Evolutionary conservation across 1,140 invertebrate species (phyloP).

Genomic region (Neuroterus valhalla): DNA sequence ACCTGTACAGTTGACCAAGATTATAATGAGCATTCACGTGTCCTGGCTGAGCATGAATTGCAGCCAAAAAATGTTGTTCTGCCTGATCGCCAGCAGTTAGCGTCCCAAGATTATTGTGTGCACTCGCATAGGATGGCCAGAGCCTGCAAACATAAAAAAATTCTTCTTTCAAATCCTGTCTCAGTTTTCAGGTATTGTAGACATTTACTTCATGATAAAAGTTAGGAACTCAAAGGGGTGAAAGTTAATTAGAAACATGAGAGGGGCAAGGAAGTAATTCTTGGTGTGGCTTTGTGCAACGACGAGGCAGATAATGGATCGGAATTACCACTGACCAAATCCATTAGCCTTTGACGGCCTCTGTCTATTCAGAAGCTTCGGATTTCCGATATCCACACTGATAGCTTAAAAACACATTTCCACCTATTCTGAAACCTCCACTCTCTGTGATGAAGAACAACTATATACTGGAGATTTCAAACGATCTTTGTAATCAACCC

Average conservation of each 20-base stretch:
- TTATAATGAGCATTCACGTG: conserved; percentile 92
- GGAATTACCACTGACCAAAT: conserved; percentile 45
- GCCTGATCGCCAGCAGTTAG: conserved; percentile 82
- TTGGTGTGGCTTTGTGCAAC: too few species aligned
- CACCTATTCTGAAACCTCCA: too few species aligned
- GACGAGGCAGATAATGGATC: conserved; percentile 39
- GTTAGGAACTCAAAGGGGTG: too few species aligned
- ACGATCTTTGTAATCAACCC: too few species aligned
- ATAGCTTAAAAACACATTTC: too few species aligned
- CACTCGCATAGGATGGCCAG: conserved; percentile 90
- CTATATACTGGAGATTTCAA: too few species aligned
- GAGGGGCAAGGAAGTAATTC: too few species aligned
- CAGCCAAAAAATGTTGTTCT: conserved; percentile 85
- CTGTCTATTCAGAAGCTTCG: conserved; percentile 38
- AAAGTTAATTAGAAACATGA: too few species aligned
- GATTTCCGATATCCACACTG: conserved; percentile 35
- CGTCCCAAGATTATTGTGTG: conserved; percentile 92
- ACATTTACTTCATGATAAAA: too few species aligned
- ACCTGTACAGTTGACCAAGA: conserved; percentile 89
- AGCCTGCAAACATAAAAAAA: conserved; percentile 77
- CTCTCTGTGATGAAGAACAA: too few species aligned
- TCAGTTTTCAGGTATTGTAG: too few species aligned
- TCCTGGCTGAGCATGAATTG: conserved; percentile 83
- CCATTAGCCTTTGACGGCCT: conserved; percentile 47
- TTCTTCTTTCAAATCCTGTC: too few species aligned